Conservation (phyloP, 2,888 invertebrate genomes). For the Eugnorisma glareosa region DNA sequence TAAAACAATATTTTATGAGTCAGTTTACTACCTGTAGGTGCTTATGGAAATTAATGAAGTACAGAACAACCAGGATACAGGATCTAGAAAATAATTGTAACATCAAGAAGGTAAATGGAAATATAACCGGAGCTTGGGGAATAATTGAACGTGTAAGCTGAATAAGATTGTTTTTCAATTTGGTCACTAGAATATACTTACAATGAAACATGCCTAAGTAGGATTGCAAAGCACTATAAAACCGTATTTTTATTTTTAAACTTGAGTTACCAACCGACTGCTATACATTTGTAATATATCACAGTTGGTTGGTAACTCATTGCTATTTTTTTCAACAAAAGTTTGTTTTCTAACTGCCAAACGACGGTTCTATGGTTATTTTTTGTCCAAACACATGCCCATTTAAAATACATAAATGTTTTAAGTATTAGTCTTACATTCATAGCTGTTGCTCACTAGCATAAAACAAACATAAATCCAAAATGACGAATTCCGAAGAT, state of each 20-base stretch:
- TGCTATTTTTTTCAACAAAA: not conserved
- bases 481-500: slow-evolving; percentile 40
- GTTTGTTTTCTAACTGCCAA: not conserved
- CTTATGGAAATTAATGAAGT: slow-evolving; percentile 24
- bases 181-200: not conserved
- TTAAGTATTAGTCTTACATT: not conserved
- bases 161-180: slow-evolving; percentile 1
- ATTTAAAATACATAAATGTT: not conserved
- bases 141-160: slow-evolving; percentile 1
- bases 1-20: slow-evolving; percentile 44
- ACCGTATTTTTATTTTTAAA: not conserved
- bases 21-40: slow-evolving; percentile 19
- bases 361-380: not conserved
- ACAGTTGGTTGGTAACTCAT: no score
- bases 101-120: not conserved
- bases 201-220: no score
- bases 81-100: slow-evolving; percentile 46
- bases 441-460: not conserved
- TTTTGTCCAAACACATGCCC: not conserved
- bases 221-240: not conserved
- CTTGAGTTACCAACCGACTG: not conserved
- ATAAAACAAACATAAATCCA: slow-evolving; percentile 42
- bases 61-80: slow-evolving; percentile 50
- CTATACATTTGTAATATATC: no score
- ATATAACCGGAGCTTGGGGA: slow-evolving; percentile 37